Conservation (phyloP, 2,888 invertebrate species). For the Macrosiphum euphorbiae region DNA sequence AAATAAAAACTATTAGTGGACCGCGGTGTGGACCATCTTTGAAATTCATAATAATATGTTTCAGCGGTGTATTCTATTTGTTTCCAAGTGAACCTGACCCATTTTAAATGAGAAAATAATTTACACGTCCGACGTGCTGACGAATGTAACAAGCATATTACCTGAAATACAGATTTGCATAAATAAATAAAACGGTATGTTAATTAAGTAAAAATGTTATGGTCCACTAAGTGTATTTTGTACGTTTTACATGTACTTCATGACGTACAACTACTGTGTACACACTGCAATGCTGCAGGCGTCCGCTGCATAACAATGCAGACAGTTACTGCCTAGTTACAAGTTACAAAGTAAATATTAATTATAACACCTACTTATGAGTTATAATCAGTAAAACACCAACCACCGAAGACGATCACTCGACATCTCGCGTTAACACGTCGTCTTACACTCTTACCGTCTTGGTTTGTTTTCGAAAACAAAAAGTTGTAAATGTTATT, state of each 20-base stretch:
- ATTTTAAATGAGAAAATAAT: constrained; percentile 1
- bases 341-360: neutral
- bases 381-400: neutral
- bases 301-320: neutral
- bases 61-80: neutral
- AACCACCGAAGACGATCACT: neutral
- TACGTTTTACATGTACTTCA: neutral
- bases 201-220: constrained; percentile 30
- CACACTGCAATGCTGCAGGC: neutral
- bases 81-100: constrained; percentile 18
- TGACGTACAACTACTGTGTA: neutral
- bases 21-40: neutral
- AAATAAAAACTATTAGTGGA: neutral
- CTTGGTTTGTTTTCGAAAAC: neutral
- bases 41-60: neutral
- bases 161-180: constrained; percentile 31
- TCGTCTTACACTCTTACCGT: neutral
- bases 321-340: neutral
- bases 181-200: constrained; percentile 38
- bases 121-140: neutral
- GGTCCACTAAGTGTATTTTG: neutral
- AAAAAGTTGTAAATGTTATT: neutral
- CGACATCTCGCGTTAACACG: neutral
- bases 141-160: constrained; percentile 3
- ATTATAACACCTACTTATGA: neutral